Conservation (phyloP, 2,888 invertebrate species). For the Glyphotaelius pellucidus region DNA sequence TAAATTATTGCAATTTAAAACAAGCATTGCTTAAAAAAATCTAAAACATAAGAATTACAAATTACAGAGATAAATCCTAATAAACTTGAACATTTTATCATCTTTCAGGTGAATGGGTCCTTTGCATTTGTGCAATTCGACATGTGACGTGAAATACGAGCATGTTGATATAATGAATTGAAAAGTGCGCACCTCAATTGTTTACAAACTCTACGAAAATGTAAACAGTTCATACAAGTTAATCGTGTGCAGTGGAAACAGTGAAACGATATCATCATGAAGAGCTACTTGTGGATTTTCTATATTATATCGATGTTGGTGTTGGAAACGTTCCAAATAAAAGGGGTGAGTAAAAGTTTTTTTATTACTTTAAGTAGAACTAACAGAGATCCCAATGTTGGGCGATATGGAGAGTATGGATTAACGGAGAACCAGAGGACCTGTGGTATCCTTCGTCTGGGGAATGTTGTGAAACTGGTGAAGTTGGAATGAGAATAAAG, state of each 20-base stretch:
- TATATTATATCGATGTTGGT: neutral
- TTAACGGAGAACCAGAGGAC: too few relatives aligned
- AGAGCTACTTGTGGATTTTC: slow-evolving; percentile 41
- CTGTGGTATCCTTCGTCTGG: too few relatives aligned
- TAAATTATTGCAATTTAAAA: neutral
- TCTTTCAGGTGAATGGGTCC: neutral
- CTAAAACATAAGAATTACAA: neutral
- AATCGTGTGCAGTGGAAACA: neutral
- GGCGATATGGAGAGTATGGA: too few relatives aligned
- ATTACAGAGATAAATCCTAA: neutral
- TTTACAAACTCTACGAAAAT: slow-evolving; percentile 19
- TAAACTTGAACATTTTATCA: neutral
- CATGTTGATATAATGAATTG: neutral
- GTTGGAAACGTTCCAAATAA: slow-evolving; percentile 29
- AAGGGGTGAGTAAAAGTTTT: slow-evolving; percentile 29
- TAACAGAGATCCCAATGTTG: neutral
- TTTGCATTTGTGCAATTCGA: neutral
- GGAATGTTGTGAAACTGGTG: too few relatives aligned
- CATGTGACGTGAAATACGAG: neutral
- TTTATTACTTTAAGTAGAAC: neutral
- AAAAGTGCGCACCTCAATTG: neutral
- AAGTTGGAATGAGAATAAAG: too few relatives aligned
- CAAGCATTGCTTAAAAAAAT: neutral
- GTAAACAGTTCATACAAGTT: neutral
- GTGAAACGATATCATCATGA: slow-evolving; percentile 24